Base-by-base conservation (phyloP, 1,140 invertebrate species). In the Caenorhabditis inopinata region DNA sequence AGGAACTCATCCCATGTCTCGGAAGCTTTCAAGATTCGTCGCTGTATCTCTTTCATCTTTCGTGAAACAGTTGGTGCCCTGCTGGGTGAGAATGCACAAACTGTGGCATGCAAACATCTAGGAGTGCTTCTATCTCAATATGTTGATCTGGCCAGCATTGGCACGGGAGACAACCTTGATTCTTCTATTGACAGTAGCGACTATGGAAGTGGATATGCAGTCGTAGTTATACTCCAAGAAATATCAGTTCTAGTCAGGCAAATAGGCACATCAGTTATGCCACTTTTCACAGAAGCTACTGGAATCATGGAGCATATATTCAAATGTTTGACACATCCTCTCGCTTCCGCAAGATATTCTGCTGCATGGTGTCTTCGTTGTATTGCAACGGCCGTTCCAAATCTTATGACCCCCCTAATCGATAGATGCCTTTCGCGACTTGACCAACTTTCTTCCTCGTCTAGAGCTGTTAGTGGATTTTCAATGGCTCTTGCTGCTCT, bases 1-100 rank as follows among this genome's bases (percentile, higher is more conserved):
- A 85, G 84, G 29, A 80, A 78, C 47, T 94, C 93, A 12, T 95
- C 95, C 0, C 96, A 98, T 88, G 18, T 74, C 6, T 94, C 98
- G 6, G 97, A 99, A 90, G 95, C 95, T 35, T 95, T 99, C 3
- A 97, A 97, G 89, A 97, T 96, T 0, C 91, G 97, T 82, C 97
- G 97, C 90, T 99, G 97, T 89, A 94, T 99, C 51, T 94, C 94
- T 87, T 99, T 97, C 88, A 96, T 99, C 85, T 90, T 98, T 48
- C 48, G 80, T 45, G 93, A 94, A 78, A 93, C 95, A 2, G 91
- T 98, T 38, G 96, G 96, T 6, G 93, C 94, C 88, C 93, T 98
- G 91, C 91, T 99, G 1, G 93, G 95, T 0, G 97, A 99, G 90
- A 96, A 96, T 86, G 95, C 96, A 53, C 97, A 99, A 90, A 93